Evolutionary conservation across 2,797 vertebrate species (phyloP).

Genomic region (Benthosema pterotum): DNA sequence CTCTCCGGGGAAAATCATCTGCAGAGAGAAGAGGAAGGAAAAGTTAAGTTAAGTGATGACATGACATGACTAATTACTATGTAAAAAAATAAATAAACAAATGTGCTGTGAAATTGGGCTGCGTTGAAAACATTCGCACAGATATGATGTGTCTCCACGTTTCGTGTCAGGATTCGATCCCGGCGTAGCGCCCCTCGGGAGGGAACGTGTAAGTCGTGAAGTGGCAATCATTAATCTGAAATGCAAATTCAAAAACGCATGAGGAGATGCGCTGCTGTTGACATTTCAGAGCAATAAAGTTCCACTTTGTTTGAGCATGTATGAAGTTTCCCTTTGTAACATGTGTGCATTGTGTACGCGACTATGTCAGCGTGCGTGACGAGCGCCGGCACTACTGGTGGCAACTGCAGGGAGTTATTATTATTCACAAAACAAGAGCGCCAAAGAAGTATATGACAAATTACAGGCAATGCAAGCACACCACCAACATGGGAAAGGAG

Average conservation of each 20-base stretch:
- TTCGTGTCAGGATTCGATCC: conserved; percentile 43
- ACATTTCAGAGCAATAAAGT: conserved; percentile 14
- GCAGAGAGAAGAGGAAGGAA: conserved; percentile 12
- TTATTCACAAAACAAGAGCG: conserved; percentile 18
- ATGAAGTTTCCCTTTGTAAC: too few relatives aligned
- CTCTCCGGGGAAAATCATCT: conserved; percentile 39
- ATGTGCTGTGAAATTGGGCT: conserved; percentile 18
- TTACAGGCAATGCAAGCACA: not conserved
- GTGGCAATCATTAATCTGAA: conserved; percentile 50
- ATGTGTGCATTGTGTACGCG: not conserved
- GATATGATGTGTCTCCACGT: conserved; percentile 17
- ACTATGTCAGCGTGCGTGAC: too few relatives aligned
- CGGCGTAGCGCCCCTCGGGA: conserved; percentile 28
- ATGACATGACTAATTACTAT: conserved; percentile 21
- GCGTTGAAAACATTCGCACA: conserved; percentile 52
- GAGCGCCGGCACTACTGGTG: too few relatives aligned
- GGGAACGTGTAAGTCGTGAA: conserved; percentile 24
- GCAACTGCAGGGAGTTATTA: not conserved
- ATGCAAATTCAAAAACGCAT: conserved; percentile 60
- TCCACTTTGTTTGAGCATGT: not conserved
- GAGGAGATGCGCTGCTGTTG: conserved; percentile 30
- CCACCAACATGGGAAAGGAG: not conserved
- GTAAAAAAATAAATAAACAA: conserved; percentile 11
- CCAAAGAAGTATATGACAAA: conserved; percentile 2
- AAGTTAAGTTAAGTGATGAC: conserved; percentile 17